Base-by-base conservation (phyloP, 2,888 invertebrate genomes). In the Priocnemis perturbator region DNA sequence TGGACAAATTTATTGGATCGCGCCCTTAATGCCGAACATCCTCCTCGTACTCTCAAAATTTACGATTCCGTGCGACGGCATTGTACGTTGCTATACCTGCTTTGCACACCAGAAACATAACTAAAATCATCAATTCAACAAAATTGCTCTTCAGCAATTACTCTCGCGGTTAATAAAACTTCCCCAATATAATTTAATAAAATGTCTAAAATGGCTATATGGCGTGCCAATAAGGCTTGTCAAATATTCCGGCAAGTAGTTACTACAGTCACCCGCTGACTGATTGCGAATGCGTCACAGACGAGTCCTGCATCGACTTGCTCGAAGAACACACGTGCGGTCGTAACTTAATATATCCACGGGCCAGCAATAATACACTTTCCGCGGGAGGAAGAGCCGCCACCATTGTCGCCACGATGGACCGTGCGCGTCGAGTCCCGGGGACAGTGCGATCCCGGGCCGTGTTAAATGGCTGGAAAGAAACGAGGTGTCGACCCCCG, bases 401-500 rank as follows among this genome's bases (percentile, higher is more conserved):
- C 37, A 15, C 50, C 50, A 20, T 17, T 50, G 50, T 50, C 17
- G 50, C 17, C 50, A 50, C 17, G 50, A 50, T 50, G 19, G 50
- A 50, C 20, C 50, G 50, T 50, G 20, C 17, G 1, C 50, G 20
- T 50, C 37, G 37, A 37, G 44, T 50, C 55, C 48, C 52, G 68
- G 60, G 21, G 44, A 45, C 48, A 58, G 48, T 61, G 53, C 30
- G 60, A 61, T 62, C 5, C 53, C 65, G 65, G 60, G 53, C 60
- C 64, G 67, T 66, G 80, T 81, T 81, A 81, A 81, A 81, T 79
- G 79, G 79, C 77, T 64, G 76, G 81, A 80, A 81, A 81, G 80
- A 74, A 77, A 77, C 71, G 69, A 70, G 77, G 72, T 69, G 77
- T 72, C 73, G 71, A 77, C 67, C 67, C 66, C 66, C 69, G 17